These are phyloP conservation scores for Actenoides lindsayi DNA, from an alignment of 2,113 vertebrate genomes.

Conservation along the genomic window DNA sequence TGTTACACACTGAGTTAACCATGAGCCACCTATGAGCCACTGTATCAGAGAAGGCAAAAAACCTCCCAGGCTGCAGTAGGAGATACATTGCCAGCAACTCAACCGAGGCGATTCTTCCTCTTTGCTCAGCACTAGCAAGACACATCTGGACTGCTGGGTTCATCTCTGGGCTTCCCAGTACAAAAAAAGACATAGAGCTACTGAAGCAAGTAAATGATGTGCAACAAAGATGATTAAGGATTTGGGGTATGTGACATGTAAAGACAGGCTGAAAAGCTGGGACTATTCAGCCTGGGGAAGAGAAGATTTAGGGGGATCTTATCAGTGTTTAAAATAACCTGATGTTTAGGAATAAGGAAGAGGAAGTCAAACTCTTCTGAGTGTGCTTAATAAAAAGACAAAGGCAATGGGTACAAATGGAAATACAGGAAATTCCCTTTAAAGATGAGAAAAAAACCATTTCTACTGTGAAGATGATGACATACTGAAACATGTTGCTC, in stretches of 20 bases:
- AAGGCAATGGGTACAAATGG: not conserved
- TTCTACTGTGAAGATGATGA: not conserved
- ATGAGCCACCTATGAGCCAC: not conserved
- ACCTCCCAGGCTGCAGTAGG: not conserved
- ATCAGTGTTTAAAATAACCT: not conserved
- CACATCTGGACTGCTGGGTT: not conserved
- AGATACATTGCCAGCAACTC: not conserved
- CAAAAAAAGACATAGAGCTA: not conserved
- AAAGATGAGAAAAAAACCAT: rapidly evolving
- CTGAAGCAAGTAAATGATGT: not conserved
- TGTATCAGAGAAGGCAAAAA: not conserved
- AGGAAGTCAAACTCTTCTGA: not conserved
- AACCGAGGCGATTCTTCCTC: not conserved
- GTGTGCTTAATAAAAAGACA: not conserved
- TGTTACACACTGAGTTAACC: not conserved
- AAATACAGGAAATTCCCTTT: not conserved
- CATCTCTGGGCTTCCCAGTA: not conserved
- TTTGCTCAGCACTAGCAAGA: not conserved
- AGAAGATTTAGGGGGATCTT: not conserved
- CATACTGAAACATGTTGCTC: not conserved
- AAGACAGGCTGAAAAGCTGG: not conserved
- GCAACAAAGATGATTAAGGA: not conserved
- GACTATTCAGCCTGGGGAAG: not conserved
- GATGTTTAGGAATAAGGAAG: not conserved
- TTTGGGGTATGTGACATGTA: not conserved